Base-by-base conservation (phyloP, 2,797 vertebrate genomes). In the Tolypeutes matacus region DNA sequence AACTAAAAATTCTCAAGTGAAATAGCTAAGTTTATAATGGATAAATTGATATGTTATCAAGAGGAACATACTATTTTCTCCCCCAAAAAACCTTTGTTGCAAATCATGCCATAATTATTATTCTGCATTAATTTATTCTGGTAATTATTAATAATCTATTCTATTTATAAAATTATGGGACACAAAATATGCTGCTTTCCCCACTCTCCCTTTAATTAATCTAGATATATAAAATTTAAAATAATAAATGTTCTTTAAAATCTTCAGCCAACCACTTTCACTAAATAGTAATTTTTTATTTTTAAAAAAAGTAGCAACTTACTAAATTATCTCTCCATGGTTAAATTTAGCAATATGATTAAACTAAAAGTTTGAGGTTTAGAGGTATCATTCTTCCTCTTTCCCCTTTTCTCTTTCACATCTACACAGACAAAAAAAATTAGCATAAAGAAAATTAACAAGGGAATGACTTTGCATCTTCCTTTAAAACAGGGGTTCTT, bases 241-340 rank as follows among this genome's bases (percentile, higher is more conserved):
- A 86, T 11, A 64, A 82, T 56, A 85, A 86, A 58, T 86, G 12
- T 73, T 60, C 20, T 75, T 89, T 29, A 93, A 87, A 85, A 42
- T 12, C 34, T 84, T 92, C 78, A 84, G 58, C 53, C 27, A 85
- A 29, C 83, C 46, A 85, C 20, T 31, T 49, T 85, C 56, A 78
- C 9, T 42, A 95, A 70, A 60, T 58, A 39, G 56, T 31, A 7
- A 51, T 77, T 88, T 46, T 77, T 72, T 31, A 65, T 64, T 78
- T 62, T 53, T 53, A 77, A 84, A 67, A 95, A 80, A 46, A 39
- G 49, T 46, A 72, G 23, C 20, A 77, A 53, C 67, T 92, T 95
- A 36, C 31, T 76, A 85, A 49, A 84, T n/a, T 94, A 8, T 84
- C 64, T 83, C 85, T 70, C 20, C 31, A 84, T 72, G 15, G 64